These are phyloP conservation scores for Proisotoma minuta DNA, from an alignment of 2,888 invertebrate species.

Conservation along the genomic window DNA sequence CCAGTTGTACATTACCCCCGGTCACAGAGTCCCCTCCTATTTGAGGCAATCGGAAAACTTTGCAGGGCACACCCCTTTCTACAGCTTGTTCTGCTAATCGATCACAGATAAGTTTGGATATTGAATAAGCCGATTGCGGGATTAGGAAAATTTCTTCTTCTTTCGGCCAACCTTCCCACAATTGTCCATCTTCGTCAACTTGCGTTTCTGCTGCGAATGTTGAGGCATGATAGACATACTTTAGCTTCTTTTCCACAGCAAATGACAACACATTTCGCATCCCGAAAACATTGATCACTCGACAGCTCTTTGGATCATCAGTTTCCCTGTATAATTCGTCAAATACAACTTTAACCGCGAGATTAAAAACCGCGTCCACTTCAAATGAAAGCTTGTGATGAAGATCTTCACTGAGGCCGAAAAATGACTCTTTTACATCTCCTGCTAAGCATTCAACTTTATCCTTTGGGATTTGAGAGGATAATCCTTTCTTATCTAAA, in stretches of 20 bases:
- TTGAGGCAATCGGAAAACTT: constrained; percentile 8
- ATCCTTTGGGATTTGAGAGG: constrained; percentile 7
- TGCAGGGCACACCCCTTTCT: constrained; percentile 16
- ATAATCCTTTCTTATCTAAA: not conserved
- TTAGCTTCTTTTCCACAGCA: constrained; percentile 4
- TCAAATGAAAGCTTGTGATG: constrained; percentile 1
- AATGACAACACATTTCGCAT: constrained; percentile 14
- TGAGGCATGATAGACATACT: constrained; percentile 17
- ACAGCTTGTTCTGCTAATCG: constrained; percentile 15
- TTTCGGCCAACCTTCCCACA: constrained; percentile 15
- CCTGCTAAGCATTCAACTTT: constrained; percentile 14
- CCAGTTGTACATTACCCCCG: not conserved
- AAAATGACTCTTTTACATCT: not conserved
- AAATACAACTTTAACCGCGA: constrained; percentile 13
- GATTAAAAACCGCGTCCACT: constrained; percentile 15
- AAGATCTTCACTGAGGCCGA: constrained; percentile 7
- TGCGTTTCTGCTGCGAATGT: constrained; percentile 20
- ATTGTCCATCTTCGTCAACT: constrained; percentile 10
- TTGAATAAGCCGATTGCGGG: constrained; percentile 5
- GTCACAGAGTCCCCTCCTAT: constrained; percentile 6
- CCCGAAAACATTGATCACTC: constrained; percentile 29
- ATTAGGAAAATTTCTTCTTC: constrained; percentile 6
- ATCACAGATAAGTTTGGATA: constrained; percentile 18
- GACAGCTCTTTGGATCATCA: constrained; percentile 3
- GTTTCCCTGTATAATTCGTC: constrained; percentile 12